Evolutionary conservation across 2,888 invertebrate species (phyloP), one percentile per base, ranked within the genome.

Genomic region (Exephanes ischioxanthus): DNA sequence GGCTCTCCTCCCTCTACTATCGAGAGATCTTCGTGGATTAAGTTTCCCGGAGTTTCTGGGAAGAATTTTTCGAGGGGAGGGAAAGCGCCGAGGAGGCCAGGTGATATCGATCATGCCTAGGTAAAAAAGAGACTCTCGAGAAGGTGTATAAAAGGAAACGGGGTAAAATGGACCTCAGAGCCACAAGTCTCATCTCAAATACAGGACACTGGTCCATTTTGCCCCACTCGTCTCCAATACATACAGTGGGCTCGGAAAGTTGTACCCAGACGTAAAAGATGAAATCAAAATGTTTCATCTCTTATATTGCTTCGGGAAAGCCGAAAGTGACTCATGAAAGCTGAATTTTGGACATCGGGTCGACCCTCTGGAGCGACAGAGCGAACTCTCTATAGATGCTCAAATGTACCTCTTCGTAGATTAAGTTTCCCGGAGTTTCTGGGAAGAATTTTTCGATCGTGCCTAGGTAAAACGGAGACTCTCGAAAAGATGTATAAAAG

Each of bases 291-390:
- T 16, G 26, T 16, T 51, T 33, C 11, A 70, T 70, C 53, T 30
- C 3, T 3, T 71, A 9, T 67, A 51, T 70, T 19, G 33, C 61
- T 51, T 30, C 14, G 67, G 86, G 85, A 84, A 89, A 83, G 86
- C 87, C 89, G 89, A 89, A 89, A 89, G 86, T 86, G 85, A 70
- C 86, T 85, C 86, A 86, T 89, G 87, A 89, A 81, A n/a, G 84
- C 73, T 79, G 79, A 76, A 80, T 85, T 85, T 75, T 19, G 68
- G n/a, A 48, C 37, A 58, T 9, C 19, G 16, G 41, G 41, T 45
- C 33, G 26, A 11, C 22, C 37, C 37, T 48, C 63, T 4, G 30
- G n/a, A 41, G 33, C 26, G 33, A 55, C 70, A 30, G 53, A n/a
- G 26, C 41, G 41, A 6, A 58, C 19, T 63, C 51, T 63, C 16